Evolutionary conservation across 2,888 invertebrate species (phyloP).

Genomic region (Dorcus parallelipipedus): DNA sequence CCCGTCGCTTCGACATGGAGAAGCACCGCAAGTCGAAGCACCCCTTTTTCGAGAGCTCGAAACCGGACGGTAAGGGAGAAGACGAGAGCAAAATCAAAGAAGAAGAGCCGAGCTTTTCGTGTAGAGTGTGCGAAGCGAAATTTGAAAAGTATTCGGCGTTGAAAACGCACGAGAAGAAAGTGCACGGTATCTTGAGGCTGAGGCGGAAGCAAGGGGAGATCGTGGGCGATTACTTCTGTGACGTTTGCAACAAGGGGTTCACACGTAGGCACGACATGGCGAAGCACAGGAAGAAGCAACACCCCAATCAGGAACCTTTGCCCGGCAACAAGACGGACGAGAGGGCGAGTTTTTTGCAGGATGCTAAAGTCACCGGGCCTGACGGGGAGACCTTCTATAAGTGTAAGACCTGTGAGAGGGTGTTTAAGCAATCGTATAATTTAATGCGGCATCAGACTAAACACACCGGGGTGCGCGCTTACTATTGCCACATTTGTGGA

Average conservation of each 20-base stretch:
- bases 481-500: slow-evolving; percentile 56
- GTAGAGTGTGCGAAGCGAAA: slow-evolving; percentile 22
- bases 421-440: slow-evolving; percentile 36
- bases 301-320: slow-evolving; percentile 23
- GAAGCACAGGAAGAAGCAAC: slow-evolving; percentile 37
- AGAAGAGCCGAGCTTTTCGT: background rate
- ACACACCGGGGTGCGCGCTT: slow-evolving; percentile 48
- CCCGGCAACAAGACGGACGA: slow-evolving; percentile 20
- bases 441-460: slow-evolving; percentile 52
- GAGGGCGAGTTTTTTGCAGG: slow-evolving; percentile 33
- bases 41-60: background rate
- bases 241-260: slow-evolving; percentile 40
- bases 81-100: background rate
- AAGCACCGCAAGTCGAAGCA: slow-evolving; percentile 16
- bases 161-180: slow-evolving; percentile 28
- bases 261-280: slow-evolving; percentile 43
- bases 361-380: slow-evolving; percentile 31
- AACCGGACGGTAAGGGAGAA: background rate
- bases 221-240: slow-evolving; percentile 35
- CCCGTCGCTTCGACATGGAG: slow-evolving; percentile 20
- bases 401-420: slow-evolving; percentile 50
- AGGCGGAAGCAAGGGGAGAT: slow-evolving; percentile 38
- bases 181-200: slow-evolving; percentile 24
- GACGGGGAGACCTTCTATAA: slow-evolving; percentile 38
- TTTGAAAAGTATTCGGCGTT: slow-evolving; percentile 29